Base-by-base conservation (phyloP, 2,113 vertebrate genomes). In the Octodon degus region DNA sequence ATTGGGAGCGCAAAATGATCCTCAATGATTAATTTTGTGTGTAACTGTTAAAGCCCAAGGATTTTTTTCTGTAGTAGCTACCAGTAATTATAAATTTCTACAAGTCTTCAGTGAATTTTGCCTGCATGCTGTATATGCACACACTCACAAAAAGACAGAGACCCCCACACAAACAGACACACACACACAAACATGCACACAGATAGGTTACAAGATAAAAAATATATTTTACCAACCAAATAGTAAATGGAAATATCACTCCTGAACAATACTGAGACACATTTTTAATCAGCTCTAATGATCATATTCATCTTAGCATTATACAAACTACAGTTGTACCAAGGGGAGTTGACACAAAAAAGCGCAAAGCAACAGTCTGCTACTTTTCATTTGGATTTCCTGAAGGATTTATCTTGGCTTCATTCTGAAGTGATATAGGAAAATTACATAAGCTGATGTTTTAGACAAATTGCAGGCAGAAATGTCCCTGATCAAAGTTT, bases 61-160 rank as follows among this genome's bases (percentile, higher is more conserved):
- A 80, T 84, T 87, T 37, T 27, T 60, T 87, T 92, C 93, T 70
- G 81, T 17, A 9, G 65, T 74, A 67, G 17, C 2, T 13, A 76
- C 80, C 83, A 90, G 24, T 84, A 76, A 53, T 81, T 91, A 16
- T 68, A 34, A 60, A 70, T 81, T 95, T 94, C 34, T 62, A 81
- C 93, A 89, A 85, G 24, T 0, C 20, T 85, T 90, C 85, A 82
- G 80, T 65, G 63, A 68, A 50, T 2, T 93, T 90, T 34, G 5
- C 12, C 3, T 79, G 68, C 37, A 43, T 53, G 47, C 22, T 25
- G 27, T 4, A 14, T 13, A 43, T 5, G 25, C 24, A 43, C 5
- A 40, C 37, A 20, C n/a, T 2, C n/a, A 40, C 10, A 40, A 40
- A 76, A 4, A 27, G 9, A 24, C 4, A 14, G 2, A 25, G 40